Base-by-base conservation (phyloP, 2,797 vertebrate species). In the Yasuhikotakia modesta region DNA sequence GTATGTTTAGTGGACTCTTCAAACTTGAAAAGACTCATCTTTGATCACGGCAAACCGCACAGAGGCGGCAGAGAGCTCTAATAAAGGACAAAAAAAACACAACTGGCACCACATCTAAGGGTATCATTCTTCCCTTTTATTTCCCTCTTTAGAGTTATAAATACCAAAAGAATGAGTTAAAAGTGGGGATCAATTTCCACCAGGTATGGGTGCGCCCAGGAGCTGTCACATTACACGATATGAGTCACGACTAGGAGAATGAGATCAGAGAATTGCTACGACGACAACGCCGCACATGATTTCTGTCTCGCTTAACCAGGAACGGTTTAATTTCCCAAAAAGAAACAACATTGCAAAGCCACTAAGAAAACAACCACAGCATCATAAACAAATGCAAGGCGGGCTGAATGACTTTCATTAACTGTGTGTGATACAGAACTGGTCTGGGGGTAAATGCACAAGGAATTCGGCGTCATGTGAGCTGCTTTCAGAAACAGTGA, bases 41-140 rank as follows among this genome's bases (percentile, higher is more conserved):
- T 92, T 92, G 89, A 93, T 91, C 89, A 81, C 22, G 27, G 7
- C 68, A 63, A 86, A 88, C 82, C 73, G 72, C 83, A 58, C 70
- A 61, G 70, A 84, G 71, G 57, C 45, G 43, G 65, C 70, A 73
- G 78, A 45, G 3, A 22, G 21, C 14, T 13, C 60, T 83, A 77
- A 76, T 65, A 32, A 70, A 88, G 84, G 52, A 0, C 12, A 61
- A 89, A 87, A 88, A 86, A 73, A 88, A 86, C 71, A 79, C 81
- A 57, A 82, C 19, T 94, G 93, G 92, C 93, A 91, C 48, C 77
- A 88, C 87, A 95, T 96, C 92, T 93, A 90, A 93, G 81, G 69
- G 57, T n/a, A 10, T 75, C 30, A 57, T 27, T 58, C 71, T 55
- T 21, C 39, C 74, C 72, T 73, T 79, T 87, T 76, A 79, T 81